A percentile compares a stretch with the other conserved stretches of the same genome.
phyloP scores from a whole-genome alignment of 2,888 invertebrate species.

The Meiosimyza decipiens region DNA sequence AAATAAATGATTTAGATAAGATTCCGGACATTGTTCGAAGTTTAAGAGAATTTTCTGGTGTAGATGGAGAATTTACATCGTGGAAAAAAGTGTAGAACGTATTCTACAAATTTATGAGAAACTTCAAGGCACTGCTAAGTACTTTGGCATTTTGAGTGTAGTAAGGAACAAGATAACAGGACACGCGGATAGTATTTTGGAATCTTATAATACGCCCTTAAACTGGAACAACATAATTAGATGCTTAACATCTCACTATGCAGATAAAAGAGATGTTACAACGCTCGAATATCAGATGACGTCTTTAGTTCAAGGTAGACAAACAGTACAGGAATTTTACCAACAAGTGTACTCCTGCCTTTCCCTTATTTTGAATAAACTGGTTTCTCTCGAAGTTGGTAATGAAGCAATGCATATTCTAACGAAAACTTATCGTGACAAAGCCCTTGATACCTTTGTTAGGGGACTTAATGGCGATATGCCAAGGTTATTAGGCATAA shows the following conservation, averaged over 20 bases:
- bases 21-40: no score
- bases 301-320: slow-evolving; percentile 25
- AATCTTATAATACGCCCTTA: slow-evolving; percentile 7
- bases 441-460: slow-evolving; percentile 18
- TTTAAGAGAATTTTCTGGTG: no score
- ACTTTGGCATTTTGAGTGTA: slow-evolving; percentile 1
- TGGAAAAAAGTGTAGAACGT: neutral
- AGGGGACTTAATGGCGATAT: slow-evolving; percentile 15
- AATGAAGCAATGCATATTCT: slow-evolving; percentile 4
- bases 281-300: slow-evolving; percentile 9
- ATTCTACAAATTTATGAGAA: neutral
- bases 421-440: slow-evolving; percentile 14
- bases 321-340: slow-evolving; percentile 15
- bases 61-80: neutral
- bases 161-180: slow-evolving; percentile 9
- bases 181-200: neutral
- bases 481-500: slow-evolving; percentile 16
- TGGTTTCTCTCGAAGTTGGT: neutral
- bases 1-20: no score
- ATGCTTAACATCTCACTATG: neutral
- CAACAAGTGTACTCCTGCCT: slow-evolving; percentile 34
- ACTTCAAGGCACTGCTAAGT: neutral
- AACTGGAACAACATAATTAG: neutral
- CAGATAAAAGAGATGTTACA: neutral
- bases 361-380: slow-evolving; percentile 37